Base-by-base conservation (phyloP, 2,797 vertebrate genomes). In the Crocidura indochinensis region DNA sequence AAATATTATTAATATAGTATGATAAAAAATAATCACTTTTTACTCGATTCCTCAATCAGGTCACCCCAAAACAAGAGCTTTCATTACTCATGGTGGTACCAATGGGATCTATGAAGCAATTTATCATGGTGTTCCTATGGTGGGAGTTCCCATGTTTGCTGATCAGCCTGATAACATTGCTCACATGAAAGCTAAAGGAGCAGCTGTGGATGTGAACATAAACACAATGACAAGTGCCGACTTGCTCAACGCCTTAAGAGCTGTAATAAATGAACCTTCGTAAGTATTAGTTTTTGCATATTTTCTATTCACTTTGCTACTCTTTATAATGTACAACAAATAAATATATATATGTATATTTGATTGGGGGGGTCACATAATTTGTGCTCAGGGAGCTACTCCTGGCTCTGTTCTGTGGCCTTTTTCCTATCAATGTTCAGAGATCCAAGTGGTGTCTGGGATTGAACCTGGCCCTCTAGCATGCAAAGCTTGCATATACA, bases 91-190 rank as follows among this genome's bases (percentile, higher is more conserved):
- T 0, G 98, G 98, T 14, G 99, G 99, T 47, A 98, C 98, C 12
- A 99, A 99, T 7, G 98, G 99, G 10, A 98, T 99, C 84, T 99
- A 99, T 26, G 99, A 99, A 97, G 99, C 99, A 46, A 99, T 99
- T 95, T 99, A 99, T 95, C 99, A 99, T 0, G 98, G 98, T 0
- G 94, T 99, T 65, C 99, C 99, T 0, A 98, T 99, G 98, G 98
- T 99, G 88, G 99, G 99, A 10, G 97, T 99, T 7, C 99, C 99
- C 5, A 93, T 99, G 94, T 99, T 99, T 14, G 98, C 88, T 0
- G 99, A 99, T 88, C 99, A 99, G 96, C 98, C 98, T 0, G 98
- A 99, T 94, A 99, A 99, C 96, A 96, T 99, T 26, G 94, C 97
- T 67, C 98, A 98, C 80, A 96, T 99, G 97, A 98, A 94, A 84